phyloP scores from a whole-genome alignment of 64 coral and sea anemone species.

The Actinia tenebrosa region DNA sequence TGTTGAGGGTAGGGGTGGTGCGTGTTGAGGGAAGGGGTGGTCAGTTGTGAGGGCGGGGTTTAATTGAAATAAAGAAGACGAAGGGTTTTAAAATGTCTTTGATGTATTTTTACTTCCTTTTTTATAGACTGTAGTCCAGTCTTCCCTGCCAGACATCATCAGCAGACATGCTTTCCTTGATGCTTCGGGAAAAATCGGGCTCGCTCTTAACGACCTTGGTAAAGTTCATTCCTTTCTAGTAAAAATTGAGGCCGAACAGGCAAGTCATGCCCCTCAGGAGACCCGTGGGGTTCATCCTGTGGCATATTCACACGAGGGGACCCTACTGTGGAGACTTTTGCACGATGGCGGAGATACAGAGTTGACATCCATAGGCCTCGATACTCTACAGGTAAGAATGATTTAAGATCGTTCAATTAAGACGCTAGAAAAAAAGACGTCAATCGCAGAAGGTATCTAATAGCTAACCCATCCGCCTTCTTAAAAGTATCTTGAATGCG shows the following conservation, averaged over 20 bases:
- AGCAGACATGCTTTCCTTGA: slow-evolving; percentile 77
- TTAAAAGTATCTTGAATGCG: too few relatives aligned
- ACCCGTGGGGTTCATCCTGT: slow-evolving; percentile 62
- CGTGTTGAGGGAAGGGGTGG: too few relatives aligned
- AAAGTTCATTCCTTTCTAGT: slow-evolving; percentile 38
- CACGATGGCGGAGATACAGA: slow-evolving; percentile 29
- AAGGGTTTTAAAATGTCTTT: too few relatives aligned
- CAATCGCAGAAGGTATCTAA: too few relatives aligned
- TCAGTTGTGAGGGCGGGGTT: too few relatives aligned
- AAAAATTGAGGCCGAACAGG: neutral
- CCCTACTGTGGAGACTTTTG: slow-evolving; percentile 68
- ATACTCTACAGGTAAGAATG: slow-evolving; percentile 68
- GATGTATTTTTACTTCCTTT: neutral
- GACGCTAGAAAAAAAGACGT: too few relatives aligned
- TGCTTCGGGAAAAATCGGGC: slow-evolving; percentile 59
- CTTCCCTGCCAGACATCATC: slow-evolving; percentile 53
- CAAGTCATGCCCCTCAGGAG: neutral
- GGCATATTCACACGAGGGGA: slow-evolving; percentile 40
- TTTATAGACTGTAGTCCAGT: slow-evolving; percentile 46
- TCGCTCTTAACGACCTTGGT: slow-evolving; percentile 65
- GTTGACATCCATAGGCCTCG: slow-evolving; percentile 30
- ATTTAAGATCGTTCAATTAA: too few relatives aligned
- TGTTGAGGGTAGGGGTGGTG: too few relatives aligned
- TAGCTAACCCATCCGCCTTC: too few relatives aligned
- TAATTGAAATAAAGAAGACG: too few relatives aligned